These are phyloP conservation scores for Oscheius sp. DNA, from an alignment of 2,888 invertebrate genomes.

Conservation along the genomic window DNA sequence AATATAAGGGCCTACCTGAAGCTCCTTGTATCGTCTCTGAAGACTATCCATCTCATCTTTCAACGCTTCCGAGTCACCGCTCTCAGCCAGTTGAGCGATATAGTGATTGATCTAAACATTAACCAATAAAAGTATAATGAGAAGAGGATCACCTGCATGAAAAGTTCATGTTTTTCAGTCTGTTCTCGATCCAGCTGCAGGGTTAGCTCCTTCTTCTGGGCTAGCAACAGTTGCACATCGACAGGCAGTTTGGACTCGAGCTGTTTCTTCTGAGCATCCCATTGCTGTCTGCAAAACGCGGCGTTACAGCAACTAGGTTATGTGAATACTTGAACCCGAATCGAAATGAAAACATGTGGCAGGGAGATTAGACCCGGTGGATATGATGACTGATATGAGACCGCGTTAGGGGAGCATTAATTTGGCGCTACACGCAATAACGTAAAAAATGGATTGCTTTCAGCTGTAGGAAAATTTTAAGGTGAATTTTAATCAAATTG, in stretches of 20 bases:
- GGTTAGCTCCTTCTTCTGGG: slow-evolving; percentile 68
- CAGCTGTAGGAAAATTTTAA: not conserved
- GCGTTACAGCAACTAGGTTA: not conserved
- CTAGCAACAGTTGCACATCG: slow-evolving; percentile 64
- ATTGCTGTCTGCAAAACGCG: slow-evolving; percentile 47
- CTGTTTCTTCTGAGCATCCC: slow-evolving; percentile 47
- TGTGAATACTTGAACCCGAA: slow-evolving; percentile 6
- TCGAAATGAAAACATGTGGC: slow-evolving; percentile 18
- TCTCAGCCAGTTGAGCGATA: slow-evolving; percentile 67
- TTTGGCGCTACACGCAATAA: slow-evolving; percentile 22
- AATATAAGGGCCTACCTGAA: slow-evolving; percentile 22
- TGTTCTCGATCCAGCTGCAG: slow-evolving; percentile 69
- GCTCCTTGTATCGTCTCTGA: slow-evolving; percentile 24
- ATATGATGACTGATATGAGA: slow-evolving; percentile 1
- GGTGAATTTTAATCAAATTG: not conserved
- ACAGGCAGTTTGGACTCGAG: slow-evolving; percentile 63
- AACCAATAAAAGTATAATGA: not conserved
- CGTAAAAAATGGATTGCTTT: not conserved
- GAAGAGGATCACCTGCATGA: slow-evolving; percentile 63
- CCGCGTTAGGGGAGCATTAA: slow-evolving; percentile 22
- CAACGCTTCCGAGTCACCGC: slow-evolving; percentile 45
- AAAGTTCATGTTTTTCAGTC: slow-evolving; percentile 70
- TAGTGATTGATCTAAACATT: slow-evolving; percentile 65
- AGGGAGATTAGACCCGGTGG: not conserved
- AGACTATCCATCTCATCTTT: slow-evolving; percentile 42